Base-by-base conservation (phyloP, 2,888 invertebrate species). In the Lasioglossum vierecki region DNA sequence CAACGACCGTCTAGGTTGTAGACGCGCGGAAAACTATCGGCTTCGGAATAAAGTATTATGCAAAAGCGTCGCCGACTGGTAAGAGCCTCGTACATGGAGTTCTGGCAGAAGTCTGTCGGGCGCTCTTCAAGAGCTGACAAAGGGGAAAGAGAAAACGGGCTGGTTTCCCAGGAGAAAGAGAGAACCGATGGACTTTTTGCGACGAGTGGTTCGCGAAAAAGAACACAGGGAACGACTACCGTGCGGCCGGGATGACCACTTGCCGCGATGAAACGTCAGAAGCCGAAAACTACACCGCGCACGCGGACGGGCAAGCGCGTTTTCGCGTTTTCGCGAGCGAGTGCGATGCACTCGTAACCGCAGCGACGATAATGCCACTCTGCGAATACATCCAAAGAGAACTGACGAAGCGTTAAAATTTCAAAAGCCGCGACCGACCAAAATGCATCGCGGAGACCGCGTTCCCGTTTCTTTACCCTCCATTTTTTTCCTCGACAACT, bases 351-450 rank as follows among this genome's bases (percentile, higher is more conserved):
- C 90, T 90, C 90, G 88, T 87, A 90, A 89, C 90, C 88, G 82
- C 89, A 88, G 79, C 88, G 86, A 91, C 91, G 92, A 93, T 92
- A 93, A 93, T 92, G 91, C 92, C 92, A 92, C 93, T 92, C 90
- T 87, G 88, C 89, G 88, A 87, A 88, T 88, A 87, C 91, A 85
- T 85, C 91, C 90, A 90, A 91, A 91, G 90, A 83, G 91, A 92
- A 92, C 92, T 90, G 92, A 92, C 92, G 92, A 93, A 92, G 91
- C 93, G 92, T 93, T 92, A 91, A 89, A 91, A 92, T 92, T 92
- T 91, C 92, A 92, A 92, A 92, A 92, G 89, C 91, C 86, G 88
- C 87, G 92, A 83, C 87, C 81, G 76, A 84, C 85, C 84, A 87
- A 88, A 91, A 91, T 91, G 89, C 90, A 84, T 89, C 86, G 90